Conservation (phyloP, 2,888 invertebrate species). For the Craniophora ligustri region DNA sequence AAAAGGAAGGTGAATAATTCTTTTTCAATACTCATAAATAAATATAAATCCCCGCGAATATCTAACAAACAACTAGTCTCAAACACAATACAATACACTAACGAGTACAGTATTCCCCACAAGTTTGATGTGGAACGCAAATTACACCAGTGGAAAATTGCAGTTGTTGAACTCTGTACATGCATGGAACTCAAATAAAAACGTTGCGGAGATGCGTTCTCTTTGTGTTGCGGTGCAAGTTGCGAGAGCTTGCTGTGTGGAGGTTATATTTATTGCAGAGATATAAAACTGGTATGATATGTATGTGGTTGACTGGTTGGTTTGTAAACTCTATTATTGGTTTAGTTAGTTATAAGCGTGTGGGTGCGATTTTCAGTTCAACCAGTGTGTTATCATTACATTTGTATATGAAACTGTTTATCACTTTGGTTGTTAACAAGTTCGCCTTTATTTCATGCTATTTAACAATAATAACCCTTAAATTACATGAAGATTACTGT, state of each 20-base stretch:
- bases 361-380: too few species aligned
- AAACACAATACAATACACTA: constrained; percentile 16
- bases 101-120: not conserved
- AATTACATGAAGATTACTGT: too few species aligned
- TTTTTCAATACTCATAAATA: not conserved
- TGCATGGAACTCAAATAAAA: constrained; percentile 56
- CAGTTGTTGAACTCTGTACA: constrained; percentile 45
- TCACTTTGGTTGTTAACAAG: too few species aligned
- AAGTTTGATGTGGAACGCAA: constrained; percentile 53
- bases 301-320: too few species aligned
- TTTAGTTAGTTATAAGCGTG: too few species aligned
- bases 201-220: constrained; percentile 14
- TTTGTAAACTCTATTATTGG: too few species aligned
- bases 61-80: constrained; percentile 1
- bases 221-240: constrained; percentile 27
- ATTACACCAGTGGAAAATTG: constrained; percentile 56
- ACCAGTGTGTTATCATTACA: too few species aligned
- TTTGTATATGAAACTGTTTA: too few species aligned
- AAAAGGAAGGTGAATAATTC: not conserved
- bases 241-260: constrained; percentile 6
- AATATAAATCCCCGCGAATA: not conserved
- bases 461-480: too few species aligned
- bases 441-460: too few species aligned
- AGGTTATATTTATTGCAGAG: not conserved
- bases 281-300: too few species aligned